Base-by-base conservation (phyloP, 2,113 vertebrate species). In the Platycercus adscitus region DNA sequence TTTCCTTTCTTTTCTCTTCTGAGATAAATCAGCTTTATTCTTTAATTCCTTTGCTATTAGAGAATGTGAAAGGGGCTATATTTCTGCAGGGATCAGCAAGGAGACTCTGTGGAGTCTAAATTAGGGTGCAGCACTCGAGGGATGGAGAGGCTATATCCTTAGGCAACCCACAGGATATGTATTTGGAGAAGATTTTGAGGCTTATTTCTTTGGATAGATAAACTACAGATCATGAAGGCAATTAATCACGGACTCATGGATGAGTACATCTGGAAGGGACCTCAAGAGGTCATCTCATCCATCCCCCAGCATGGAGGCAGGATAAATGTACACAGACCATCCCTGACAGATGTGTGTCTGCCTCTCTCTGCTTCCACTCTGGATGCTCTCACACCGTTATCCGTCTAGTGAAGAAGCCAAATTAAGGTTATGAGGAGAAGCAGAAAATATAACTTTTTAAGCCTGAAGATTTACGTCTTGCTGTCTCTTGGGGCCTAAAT, bases 321-420 rank as follows among this genome's bases (percentile, higher is more conserved):
- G 70, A 96, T 95, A 87, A 96, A 95, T 94, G 81, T 92, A 89
- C 91, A 84, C 77, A 92, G 87, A 89, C 93, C 81, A 72, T 72
- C 89, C 77, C 91, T 94, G 94, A 95, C 95, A 95, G 95, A 91
- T 95, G 91, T 87, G 72, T 91, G 77, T 79, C 86, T 96, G 93
- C 61, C 93, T 95, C 81, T 91, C 83, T 92, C 93, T 89, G 91
- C 73, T 95, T 95, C 86, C 66, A 82, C 63, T 93, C 86, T 81
- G 66, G 77, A 73, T 35, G 35, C 41, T 91, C 31, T 61, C 46
- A 52, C 46, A 85, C 33, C 50, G 52, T 87, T 96, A 95, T 94
- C 65, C 56, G 65, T 87, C 81, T 89, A 93, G n/a, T 41, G 39
- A 53, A 63, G 52, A 86, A 81, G 41, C 23, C 1, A 3, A 88